Evolutionary conservation across 2,797 vertebrate species (phyloP).

Genomic region (Morus bassanus): DNA sequence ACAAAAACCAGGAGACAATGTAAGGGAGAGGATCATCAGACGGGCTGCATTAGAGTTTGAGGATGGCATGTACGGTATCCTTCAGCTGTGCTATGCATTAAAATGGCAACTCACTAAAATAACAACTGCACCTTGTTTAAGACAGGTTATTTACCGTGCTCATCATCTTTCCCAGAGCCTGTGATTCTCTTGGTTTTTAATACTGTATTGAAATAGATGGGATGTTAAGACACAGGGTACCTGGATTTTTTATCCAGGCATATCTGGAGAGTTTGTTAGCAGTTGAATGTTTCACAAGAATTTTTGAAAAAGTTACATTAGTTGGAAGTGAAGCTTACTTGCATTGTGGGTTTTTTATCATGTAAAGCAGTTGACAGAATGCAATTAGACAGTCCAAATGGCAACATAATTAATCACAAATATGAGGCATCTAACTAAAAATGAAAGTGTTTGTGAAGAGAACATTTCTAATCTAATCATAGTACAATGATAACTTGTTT

Average conservation of each 20-base stretch:
- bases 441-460: background rate
- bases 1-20: slow-evolving; percentile 85
- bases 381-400: background rate
- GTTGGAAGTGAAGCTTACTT: background rate
- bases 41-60: slow-evolving; percentile 95
- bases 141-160: background rate
- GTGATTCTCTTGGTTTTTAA: background rate
- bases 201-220: background rate
- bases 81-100: slow-evolving; percentile 40
- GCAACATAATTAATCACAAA: background rate
- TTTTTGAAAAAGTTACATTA: background rate
- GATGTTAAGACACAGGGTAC: background rate
- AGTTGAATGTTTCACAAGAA: background rate
- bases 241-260: background rate
- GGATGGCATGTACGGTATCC: slow-evolving; percentile 99
- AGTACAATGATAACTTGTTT: background rate
- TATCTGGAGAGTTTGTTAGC: background rate
- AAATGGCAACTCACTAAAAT: background rate
- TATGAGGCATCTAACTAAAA: background rate
- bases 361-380: background rate
- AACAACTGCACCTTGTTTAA: background rate
- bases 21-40: slow-evolving; percentile 93
- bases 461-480: background rate
- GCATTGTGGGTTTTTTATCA: background rate
- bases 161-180: background rate